These are phyloP conservation scores for Callipepla californica DNA, from an alignment of 2,113 vertebrate species.

Conservation along the genomic window DNA sequence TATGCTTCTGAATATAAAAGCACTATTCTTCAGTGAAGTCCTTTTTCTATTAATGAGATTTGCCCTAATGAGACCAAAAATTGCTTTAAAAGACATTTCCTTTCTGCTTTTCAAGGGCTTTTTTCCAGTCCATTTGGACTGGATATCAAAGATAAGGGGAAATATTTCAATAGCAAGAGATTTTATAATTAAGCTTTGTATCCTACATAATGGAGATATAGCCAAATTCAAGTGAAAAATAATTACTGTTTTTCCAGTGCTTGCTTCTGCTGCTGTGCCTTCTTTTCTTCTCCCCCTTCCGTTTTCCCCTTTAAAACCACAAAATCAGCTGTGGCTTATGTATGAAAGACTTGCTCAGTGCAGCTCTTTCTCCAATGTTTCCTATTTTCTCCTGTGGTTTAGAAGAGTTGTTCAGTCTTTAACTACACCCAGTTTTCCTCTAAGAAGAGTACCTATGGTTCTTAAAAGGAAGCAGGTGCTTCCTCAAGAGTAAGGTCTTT, in stretches of 20 bases:
- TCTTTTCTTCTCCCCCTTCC: background rate
- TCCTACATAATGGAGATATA: constrained; percentile 51
- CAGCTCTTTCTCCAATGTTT: background rate
- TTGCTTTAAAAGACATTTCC: constrained; percentile 64
- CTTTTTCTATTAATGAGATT: constrained; percentile 68
- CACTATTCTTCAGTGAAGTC: constrained; percentile 59
- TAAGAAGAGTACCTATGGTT: background rate
- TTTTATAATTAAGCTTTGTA: constrained; percentile 70
- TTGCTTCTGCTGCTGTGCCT: constrained; percentile 5
- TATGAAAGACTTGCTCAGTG: background rate
- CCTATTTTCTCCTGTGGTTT: background rate
- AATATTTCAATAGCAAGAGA: constrained; percentile 64
- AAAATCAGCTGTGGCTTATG: background rate
- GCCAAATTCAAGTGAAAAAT: constrained; percentile 64
- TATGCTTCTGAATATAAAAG: constrained; percentile 48
- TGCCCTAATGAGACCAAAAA: constrained; percentile 61
- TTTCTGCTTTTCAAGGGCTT: constrained; percentile 57
- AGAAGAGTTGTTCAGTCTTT: background rate
- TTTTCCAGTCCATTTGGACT: constrained; percentile 64
- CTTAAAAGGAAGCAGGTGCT: background rate
- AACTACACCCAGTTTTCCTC: background rate
- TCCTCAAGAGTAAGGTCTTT: background rate
- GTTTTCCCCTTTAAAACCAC: constrained; percentile 8
- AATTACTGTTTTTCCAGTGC: constrained; percentile 54
- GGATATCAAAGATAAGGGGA: constrained; percentile 67